Evolutionary conservation across 2,888 invertebrate species (phyloP).

Genomic region (Eupithecia vulgata): DNA sequence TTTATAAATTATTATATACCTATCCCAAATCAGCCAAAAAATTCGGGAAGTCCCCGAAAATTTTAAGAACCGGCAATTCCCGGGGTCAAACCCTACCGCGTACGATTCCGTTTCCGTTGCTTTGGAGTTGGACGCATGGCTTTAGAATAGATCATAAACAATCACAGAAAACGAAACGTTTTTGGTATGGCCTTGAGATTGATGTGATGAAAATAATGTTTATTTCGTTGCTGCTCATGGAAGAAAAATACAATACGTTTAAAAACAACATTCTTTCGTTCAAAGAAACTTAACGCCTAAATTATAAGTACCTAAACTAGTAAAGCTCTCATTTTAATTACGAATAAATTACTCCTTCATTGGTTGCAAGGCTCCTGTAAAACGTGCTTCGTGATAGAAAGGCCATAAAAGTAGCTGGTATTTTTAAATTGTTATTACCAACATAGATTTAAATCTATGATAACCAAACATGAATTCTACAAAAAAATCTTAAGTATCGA

Average conservation of each 20-base stretch:
- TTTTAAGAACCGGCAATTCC: no score
- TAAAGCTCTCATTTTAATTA: constrained; percentile 75
- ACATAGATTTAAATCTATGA: no score
- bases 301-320: constrained; percentile 69
- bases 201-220: neutral
- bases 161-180: neutral
- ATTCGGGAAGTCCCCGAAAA: no score
- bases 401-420: neutral
- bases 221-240: neutral
- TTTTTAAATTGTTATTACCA: neutral
- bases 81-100: no score
- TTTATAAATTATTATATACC: no score
- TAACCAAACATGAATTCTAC: neutral
- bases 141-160: no score
- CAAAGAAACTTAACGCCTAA: constrained; percentile 25
- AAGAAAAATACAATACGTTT: neutral
- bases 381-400: neutral
- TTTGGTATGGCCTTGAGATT: neutral
- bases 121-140: no score
- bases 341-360: constrained; percentile 63
- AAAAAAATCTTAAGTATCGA: no score
- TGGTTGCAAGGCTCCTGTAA: constrained; percentile 56
- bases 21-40: no score
- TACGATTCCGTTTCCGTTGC: no score
- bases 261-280: neutral